Percentiles rank a stretch among this genome's conserved stretches.
Conservation (phyloP, 2,797 vertebrate genomes). For the Hippopotamyrus pictus region DNA sequence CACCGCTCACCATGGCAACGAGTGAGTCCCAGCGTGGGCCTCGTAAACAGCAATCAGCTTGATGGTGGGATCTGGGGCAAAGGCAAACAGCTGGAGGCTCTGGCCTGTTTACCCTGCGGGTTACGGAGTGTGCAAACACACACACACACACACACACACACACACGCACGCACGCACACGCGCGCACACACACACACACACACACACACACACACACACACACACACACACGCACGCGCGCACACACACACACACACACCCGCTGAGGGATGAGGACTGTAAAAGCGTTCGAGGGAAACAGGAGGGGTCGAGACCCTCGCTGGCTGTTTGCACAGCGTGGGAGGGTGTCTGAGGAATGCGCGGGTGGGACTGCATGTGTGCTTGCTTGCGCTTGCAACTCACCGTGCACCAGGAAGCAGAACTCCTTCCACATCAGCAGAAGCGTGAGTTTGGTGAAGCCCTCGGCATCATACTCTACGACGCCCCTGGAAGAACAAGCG, state of each 20-base stretch:
- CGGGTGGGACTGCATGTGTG: background rate
- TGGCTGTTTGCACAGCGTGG: background rate
- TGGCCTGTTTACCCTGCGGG: background rate
- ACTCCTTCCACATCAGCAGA: slow-evolving; percentile 95
- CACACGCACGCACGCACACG: rapidly evolving
- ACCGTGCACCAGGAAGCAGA: slow-evolving; percentile 97
- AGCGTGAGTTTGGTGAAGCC: slow-evolving; percentile 97
- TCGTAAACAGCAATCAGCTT: background rate
- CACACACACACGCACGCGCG: too few relatives aligned
- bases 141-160: background rate
- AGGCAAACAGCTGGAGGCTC: slow-evolving; percentile 2
- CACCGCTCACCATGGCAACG: slow-evolving; percentile 6
- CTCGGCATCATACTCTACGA: slow-evolving; percentile 96
- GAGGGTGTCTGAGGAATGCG: background rate
- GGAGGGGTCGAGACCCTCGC: background rate
- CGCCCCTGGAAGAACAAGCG: slow-evolving; percentile 65
- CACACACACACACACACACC: too few relatives aligned
- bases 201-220: too few relatives aligned
- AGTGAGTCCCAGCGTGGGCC: background rate
- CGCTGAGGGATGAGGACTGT: background rate
- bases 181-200: too few relatives aligned
- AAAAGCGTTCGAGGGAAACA: background rate
- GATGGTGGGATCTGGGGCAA: background rate
- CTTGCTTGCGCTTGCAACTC: slow-evolving; percentile 49
- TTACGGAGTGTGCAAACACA: background rate